Evolutionary conservation across 2,797 vertebrate species (phyloP).

Genomic region (Moxostoma hubbsi): DNA sequence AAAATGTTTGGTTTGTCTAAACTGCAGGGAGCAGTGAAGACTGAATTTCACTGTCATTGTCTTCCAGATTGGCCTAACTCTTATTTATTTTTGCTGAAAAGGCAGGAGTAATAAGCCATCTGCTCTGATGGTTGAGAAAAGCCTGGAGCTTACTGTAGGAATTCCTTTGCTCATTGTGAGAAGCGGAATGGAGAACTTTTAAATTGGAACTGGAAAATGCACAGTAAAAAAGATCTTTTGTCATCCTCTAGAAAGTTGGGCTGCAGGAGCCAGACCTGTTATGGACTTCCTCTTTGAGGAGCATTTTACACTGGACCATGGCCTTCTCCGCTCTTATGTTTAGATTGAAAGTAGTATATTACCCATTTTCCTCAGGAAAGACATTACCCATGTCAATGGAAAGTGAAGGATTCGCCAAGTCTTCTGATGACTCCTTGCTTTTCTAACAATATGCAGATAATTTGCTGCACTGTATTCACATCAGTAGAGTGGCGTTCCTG

Average conservation of each 20-base stretch:
- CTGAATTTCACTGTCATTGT: background rate
- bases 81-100: background rate
- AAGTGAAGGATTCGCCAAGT: constrained; percentile 5
- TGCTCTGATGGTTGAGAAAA: background rate
- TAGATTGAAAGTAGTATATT: constrained; percentile 50
- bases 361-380: constrained; percentile 26
- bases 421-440: background rate
- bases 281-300: constrained; percentile 49
- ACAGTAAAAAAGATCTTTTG: constrained; percentile 56
- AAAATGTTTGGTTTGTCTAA: background rate
- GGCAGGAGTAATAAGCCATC: constrained; percentile 1
- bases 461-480: constrained; percentile 7
- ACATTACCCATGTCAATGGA: constrained; percentile 22
- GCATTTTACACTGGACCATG: constrained; percentile 49
- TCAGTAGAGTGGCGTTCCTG: background rate
- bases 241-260: constrained; percentile 69
- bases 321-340: constrained; percentile 49
- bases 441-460: constrained; percentile 15
- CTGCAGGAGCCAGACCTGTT: constrained; percentile 62
- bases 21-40: constrained; percentile 1
- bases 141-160: constrained; percentile 4
- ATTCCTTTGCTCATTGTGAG: constrained; percentile 18
- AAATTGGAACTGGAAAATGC: constrained; percentile 65
- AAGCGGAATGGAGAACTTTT: constrained; percentile 59
- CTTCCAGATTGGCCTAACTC: background rate